Base-by-base conservation (phyloP, 2,888 invertebrate species). In the Nephrotoma flavescens region DNA sequence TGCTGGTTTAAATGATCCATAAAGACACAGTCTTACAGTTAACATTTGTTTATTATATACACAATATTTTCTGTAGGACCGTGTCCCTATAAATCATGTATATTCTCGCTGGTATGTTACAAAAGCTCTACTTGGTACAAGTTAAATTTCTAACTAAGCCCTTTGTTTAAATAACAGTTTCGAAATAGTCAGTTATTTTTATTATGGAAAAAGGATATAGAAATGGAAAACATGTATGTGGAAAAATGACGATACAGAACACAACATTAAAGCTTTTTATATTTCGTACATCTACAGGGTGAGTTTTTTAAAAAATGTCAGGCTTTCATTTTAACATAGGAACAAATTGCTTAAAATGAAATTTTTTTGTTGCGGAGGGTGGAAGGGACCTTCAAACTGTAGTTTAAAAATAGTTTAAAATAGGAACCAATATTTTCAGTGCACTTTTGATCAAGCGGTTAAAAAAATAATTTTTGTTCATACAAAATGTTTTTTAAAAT, bases 21-120 rank as follows among this genome's bases (percentile, higher is more conserved):
- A 47, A 86, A 92, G 92, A 92, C 92, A 92, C 92, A 92, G 92
- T 92, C 92, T 92, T 92, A 92, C 92, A 92, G 92, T 92, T 92
- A 92, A 92, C 92, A 92, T 92, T 92, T 90, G 90, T 89, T 89
- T 86, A 15, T 86, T 88, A 71, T 71, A 31, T 86, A 90, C 90
- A 91, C 91, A 92, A 92, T 91, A 92, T 92, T 92, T 91, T 90
- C 92, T 92, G 92, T 92, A 92, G 89, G 92, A 92, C 92, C 91
- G 91, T 92, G 92, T 92, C 91, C 88, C 89, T 89, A 90, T 91
- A 90, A 90, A 89, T 89, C 89, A 89, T 86, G 44, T 47, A 3
- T n/a, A 47, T 41, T 2, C 42, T 0, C 41, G n/a, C 5, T 19
- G 31, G 31, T 31, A 71, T 31, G 0, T 19, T n/a, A 31, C 31